A percentile compares a stretch with the other conserved stretches of the same genome.
Conservation (phyloP, 1,140 invertebrate species). For the Elysia chlorotica region DNA sequence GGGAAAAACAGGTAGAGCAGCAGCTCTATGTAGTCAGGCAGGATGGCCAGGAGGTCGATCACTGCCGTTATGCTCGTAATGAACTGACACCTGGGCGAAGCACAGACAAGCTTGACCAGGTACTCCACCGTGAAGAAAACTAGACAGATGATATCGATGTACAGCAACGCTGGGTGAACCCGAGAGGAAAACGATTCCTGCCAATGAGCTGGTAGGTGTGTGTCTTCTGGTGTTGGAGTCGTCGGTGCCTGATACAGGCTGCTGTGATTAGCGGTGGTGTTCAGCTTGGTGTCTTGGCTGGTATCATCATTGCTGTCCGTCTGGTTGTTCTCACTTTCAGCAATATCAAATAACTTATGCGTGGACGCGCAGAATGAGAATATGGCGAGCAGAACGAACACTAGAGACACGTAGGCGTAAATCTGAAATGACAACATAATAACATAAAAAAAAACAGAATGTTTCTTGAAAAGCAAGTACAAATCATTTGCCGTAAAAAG, state of each 20-base stretch:
- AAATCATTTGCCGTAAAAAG: too few species aligned
- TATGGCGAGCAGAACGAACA: conserved; percentile 36
- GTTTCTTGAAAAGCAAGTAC: too few species aligned
- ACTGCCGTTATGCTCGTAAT: conserved; percentile 69
- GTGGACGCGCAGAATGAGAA: conserved; percentile 39
- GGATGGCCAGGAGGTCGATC: conserved; percentile 61
- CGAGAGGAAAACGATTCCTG: too few species aligned
- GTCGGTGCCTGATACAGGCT: too few species aligned
- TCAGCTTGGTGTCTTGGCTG: not conserved
- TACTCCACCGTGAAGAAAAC: conserved; percentile 63
- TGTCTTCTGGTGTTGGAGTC: not conserved
- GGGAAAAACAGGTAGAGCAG: conserved; percentile 22
- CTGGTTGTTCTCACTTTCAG: not conserved
- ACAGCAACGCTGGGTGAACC: conserved; percentile 25
- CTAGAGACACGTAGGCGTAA: conserved; percentile 29
- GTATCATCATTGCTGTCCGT: not conserved
- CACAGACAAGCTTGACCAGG: conserved; percentile 52
- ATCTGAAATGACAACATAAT: too few species aligned
- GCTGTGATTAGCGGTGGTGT: not conserved
- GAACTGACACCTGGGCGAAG: conserved; percentile 70
- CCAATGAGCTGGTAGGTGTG: not conserved
- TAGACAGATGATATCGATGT: conserved; percentile 54
- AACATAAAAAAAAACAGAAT: too few species aligned
- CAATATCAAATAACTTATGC: conserved; percentile 17
- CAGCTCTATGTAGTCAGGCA: conserved; percentile 56